Evolutionary conservation across 2,113 vertebrate genomes (phyloP).

Genomic region (Brachirus orientalis): DNA sequence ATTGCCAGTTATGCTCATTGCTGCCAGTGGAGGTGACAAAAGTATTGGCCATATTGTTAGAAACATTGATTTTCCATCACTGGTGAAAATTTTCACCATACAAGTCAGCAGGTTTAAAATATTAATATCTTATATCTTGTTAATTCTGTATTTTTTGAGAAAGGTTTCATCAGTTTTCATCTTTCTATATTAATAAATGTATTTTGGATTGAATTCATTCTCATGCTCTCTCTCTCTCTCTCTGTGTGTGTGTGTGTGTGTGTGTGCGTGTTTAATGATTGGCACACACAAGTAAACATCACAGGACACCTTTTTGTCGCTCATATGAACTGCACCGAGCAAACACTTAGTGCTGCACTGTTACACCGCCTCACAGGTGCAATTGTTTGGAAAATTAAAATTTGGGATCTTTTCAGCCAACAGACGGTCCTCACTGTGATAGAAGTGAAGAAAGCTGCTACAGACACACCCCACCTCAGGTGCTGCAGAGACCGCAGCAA

Average conservation of each 20-base stretch:
- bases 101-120: background rate
- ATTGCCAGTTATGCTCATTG: no score
- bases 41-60: no score
- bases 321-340: conserved; percentile 4
- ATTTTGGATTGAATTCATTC: background rate
- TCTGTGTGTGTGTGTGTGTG: no score
- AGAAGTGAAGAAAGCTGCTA: background rate
- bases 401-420: conserved; percentile 23
- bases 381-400: conserved; percentile 39
- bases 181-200: background rate
- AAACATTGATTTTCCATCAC: no score
- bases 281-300: background rate
- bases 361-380: conserved; percentile 15
- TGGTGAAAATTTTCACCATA: background rate
- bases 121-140: background rate
- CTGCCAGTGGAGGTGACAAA: no score
- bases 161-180: background rate
- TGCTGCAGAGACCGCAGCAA: background rate
- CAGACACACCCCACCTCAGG: conserved; percentile 26
- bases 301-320: conserved; percentile 6
- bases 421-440: background rate
- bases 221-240: no score
- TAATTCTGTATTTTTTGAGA: background rate
- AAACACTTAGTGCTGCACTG: conserved; percentile 36
- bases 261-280: conserved; percentile 9